Base-by-base conservation (phyloP, 2,113 vertebrate genomes). In the Eurypyga helias region DNA sequence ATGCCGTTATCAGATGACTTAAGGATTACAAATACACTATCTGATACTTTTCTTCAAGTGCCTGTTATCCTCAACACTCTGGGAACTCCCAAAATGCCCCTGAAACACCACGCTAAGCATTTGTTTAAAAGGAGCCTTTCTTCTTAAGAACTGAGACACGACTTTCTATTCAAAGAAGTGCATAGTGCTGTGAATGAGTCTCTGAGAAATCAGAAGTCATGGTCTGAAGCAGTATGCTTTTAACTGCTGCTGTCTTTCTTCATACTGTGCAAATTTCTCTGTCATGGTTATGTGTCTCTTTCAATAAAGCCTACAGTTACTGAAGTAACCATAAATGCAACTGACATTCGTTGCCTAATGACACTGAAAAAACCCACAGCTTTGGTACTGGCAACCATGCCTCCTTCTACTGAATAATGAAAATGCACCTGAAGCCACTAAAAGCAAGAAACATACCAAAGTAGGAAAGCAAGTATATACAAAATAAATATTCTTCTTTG, bases 41-140 rank as follows among this genome's bases (percentile, higher is more conserved):
- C 71, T 87, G 70, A 96, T 88, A 69, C 20, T 81, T 93, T 83
- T 83, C 58, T 79, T 90, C 66, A 84, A 88, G 65, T 64, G 28
- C 48, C 49, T 81, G 14, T 76, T 93, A 78, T 34, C 38, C 46
- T 14, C 13, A 26, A 45, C 19, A 64, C 34, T 38, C 18, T 70
- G 26, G 55, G 43, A 48, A 58, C 31, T 81, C 73, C 60, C 8
- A 9, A 95, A 64, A 90, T 62, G 31, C 18, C 13, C 28, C 67
- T 54, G 57, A 80, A 90, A 76, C 6, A 28, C 36, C 69, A 66
- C 83, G 13, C 24, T 86, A 92, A 70, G 64, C n/a, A 82, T 84
- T 49, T 75, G 62, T 75, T 84, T 76, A 73, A 65, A 54, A 91
- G 41, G 4, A 90, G 8, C 6, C 36, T 93, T 89, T 79, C 25